These are phyloP conservation scores for Capromys pilorides DNA, from an alignment of 2,797 vertebrate genomes.

Conservation along the genomic window DNA sequence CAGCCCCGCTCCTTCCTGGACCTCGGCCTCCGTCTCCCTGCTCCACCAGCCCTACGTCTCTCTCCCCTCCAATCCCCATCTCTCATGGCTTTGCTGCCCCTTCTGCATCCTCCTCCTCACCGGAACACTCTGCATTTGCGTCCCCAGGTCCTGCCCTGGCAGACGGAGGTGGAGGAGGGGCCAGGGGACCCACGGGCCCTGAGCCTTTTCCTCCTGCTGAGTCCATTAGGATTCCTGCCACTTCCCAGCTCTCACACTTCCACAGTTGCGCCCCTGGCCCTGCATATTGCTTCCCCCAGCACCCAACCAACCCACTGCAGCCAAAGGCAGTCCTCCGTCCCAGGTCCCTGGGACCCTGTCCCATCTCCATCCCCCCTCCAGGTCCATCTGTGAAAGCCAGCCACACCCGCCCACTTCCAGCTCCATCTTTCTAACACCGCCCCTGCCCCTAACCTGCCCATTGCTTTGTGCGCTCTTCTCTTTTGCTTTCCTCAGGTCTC, in stretches of 20 bases:
- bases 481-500: background rate
- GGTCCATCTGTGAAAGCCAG: background rate
- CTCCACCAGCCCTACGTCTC: background rate
- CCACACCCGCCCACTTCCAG: background rate
- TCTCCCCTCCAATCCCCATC: no score
- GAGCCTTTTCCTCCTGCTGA: background rate
- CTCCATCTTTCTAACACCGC: background rate
- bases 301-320: fast-evolving
- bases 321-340: background rate
- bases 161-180: background rate
- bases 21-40: background rate
- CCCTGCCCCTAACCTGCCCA: background rate
- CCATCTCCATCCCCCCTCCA: no score
- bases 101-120: background rate
- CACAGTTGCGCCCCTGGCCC: background rate
- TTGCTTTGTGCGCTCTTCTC: background rate
- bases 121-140: background rate
- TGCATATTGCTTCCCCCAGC: background rate
- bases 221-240: background rate
- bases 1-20: fast-evolving
- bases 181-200: background rate
- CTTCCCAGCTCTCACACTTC: background rate
- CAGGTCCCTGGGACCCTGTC: background rate
- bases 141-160: background rate
- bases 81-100: background rate